These are phyloP conservation scores for Tokudaia muenninki DNA, from an alignment of 2,797 vertebrate species.

Conservation along the genomic window DNA sequence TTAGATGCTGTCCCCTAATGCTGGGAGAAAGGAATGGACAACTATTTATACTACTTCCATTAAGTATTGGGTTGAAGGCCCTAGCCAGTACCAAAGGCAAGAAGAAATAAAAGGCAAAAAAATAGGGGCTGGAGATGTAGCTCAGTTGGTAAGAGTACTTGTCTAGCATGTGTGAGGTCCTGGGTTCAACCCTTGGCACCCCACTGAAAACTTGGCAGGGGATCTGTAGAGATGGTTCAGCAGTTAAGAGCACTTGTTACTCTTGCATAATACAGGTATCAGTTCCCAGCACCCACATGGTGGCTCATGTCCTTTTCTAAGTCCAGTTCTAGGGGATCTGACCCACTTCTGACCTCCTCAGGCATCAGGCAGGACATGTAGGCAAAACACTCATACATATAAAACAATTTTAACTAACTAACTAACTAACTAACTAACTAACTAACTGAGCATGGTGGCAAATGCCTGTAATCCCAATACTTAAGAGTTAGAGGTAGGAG, in stretches of 20 bases:
- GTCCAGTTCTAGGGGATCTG: background rate
- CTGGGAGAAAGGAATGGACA: conserved; percentile 17
- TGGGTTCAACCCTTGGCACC: background rate
- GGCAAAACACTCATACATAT: background rate
- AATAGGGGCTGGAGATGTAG: background rate
- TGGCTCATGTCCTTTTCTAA: too few relatives aligned
- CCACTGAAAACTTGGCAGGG: background rate
- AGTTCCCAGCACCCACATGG: background rate
- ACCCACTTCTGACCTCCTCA: background rate
- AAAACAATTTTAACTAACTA: background rate
- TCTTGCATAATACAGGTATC: background rate
- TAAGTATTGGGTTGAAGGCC: conserved; percentile 20
- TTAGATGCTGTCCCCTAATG: conserved; percentile 19
- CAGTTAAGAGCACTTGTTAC: background rate
- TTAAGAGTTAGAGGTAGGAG: background rate
- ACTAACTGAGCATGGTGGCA: background rate
- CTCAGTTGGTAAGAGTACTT: background rate
- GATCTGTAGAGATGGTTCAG: background rate
- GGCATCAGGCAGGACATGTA: background rate
- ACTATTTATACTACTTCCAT: background rate
- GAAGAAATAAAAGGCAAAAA: conserved; percentile 59
- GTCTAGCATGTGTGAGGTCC: background rate
- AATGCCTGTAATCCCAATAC: background rate
- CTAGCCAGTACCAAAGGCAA: conserved; percentile 32
- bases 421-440: background rate